Evolutionary conservation across 2,888 invertebrate species (phyloP), one percentile per base, ranked within the genome.

Genomic region (Drosophila niveifrons): DNA sequence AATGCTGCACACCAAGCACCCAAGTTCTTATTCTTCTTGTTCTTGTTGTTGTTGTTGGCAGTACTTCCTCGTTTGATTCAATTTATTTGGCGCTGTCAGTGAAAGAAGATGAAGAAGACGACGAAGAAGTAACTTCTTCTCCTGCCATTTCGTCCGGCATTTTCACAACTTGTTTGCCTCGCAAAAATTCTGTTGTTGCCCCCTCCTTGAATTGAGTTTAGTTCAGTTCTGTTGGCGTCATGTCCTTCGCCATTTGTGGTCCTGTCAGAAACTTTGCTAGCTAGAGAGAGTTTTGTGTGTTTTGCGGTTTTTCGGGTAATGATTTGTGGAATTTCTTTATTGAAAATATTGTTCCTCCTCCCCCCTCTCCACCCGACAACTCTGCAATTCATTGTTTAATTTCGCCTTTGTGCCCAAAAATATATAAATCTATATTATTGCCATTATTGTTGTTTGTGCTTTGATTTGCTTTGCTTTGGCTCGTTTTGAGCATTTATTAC

Each of bases 261-360:
- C 15, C 53, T 70, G 77, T 70, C 81, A 66, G 46, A 68, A 77
- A 79, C 52, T 82, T 81, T 75, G 56, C 58, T 50, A 47, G 6
- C 23, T 1, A 23, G 23, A 2, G 23, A 23, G 52, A 72, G 69
- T 73, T 73, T 72, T 78, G 50, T 74, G 62, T 69, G 55, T 15
- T 67, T 78, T 81, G 78, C 63, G 84, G 84, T 62, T 72, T 79
- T 59, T 39, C 39, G 31, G 34, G 34, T 73, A 77, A 86, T 87
- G 87, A 84, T 87, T 84, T 84, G 83, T 72, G 78, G 82, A 84
- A 87, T 84, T 84, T 83, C 72, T 68, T 80, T 78, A 80, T 75
- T 77, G 57, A 69, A 77, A 63, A 75, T 75, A 72, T 79, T 68
- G 66, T n/a, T n/a, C 75, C 59, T 4, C 18, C 11, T 15, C 15